Evolutionary conservation across 64 coral and sea anemone genomes (phyloP), one percentile per base, ranked within the genome.

Genomic region (Montipora sp.): DNA sequence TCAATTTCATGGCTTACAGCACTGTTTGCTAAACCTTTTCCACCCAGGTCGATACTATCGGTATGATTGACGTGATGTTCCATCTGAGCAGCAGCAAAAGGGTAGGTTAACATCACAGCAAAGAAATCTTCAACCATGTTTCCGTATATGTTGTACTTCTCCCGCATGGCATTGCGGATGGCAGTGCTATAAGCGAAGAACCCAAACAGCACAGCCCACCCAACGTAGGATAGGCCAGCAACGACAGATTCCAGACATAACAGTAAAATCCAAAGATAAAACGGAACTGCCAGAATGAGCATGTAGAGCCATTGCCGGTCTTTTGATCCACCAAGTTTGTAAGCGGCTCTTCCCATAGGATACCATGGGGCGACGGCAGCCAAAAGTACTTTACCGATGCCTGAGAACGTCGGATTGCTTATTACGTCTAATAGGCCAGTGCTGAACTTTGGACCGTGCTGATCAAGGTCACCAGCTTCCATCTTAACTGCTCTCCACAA

Each of bases 401-500:
- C 4, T 19, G 22, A 10, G 6, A 44, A 0, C 7, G 87, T 61
- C 27, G 87, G 87, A 2, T 58, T 14, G 45, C 44, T 77, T 18
- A 89, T 16, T 3, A 59, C 59, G 16, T 89, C 87, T n/a, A 89
- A 77, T 8, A 89, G 48, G 12, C 87, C 73, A 45, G 43, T 77
- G 15, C 72, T 77, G 23, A 89, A 89, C 11, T 78, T 72, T 65
- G 87, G 87, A 12, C 87, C 87, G 12, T 43, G 20, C 24, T 59
- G 58, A 77, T 89, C 87, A 48, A 89, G 73, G 48, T 89, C 87
- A 59, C 87, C 87, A 45, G 72, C 75, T 36, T 89, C 87, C 51
- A 77, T 77, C 51, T 89, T 89, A 11, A 89, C 87, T 47, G 87
- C 87, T 77, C 87, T 75, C 87, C 87, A 89, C 76, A 78, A 77